A percentile compares a stretch with the other conserved stretches of the same genome.
These are phyloP conservation scores for Peromyscus attwateri DNA, from an alignment of 2,797 vertebrate species.

Conservation along the genomic window DNA sequence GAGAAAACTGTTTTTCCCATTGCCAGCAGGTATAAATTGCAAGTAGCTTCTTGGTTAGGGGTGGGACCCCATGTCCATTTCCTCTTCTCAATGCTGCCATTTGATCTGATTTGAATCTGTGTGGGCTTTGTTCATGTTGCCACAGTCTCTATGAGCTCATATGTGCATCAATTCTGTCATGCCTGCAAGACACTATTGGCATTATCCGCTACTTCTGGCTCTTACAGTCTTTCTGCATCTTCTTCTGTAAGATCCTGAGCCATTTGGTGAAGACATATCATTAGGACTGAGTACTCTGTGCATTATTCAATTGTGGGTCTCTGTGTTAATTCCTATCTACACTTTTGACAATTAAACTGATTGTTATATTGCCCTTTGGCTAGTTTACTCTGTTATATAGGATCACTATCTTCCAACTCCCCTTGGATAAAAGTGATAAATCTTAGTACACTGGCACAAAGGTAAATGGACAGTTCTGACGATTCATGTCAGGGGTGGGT, in stretches of 20 bases:
- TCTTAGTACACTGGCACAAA: constrained; percentile 25
- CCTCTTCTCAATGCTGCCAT: background rate
- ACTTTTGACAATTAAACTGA: background rate
- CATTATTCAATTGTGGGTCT: background rate
- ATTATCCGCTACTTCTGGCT: background rate
- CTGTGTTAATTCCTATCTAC: background rate
- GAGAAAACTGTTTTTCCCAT: background rate
- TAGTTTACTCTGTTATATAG: constrained; percentile 22
- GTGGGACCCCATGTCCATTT: background rate
- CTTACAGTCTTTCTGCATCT: background rate
- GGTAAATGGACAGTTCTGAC: constrained; percentile 27
- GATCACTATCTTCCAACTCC: background rate
- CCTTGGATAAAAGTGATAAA: constrained; percentile 37
- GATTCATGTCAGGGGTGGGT: background rate
- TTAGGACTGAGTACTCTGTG: background rate
- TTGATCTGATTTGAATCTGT: background rate
- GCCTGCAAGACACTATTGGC: background rate
- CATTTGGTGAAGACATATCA: background rate
- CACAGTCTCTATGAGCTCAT: background rate
- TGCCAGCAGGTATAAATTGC: background rate
- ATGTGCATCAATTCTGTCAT: background rate
- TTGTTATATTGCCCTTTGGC: constrained; percentile 1
- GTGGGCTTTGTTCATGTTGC: background rate
- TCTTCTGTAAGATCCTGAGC: background rate
- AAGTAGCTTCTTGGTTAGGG: background rate